Evolutionary conservation across 2,113 vertebrate species (phyloP).

Genomic region (Aphelocoma coerulescens): DNA sequence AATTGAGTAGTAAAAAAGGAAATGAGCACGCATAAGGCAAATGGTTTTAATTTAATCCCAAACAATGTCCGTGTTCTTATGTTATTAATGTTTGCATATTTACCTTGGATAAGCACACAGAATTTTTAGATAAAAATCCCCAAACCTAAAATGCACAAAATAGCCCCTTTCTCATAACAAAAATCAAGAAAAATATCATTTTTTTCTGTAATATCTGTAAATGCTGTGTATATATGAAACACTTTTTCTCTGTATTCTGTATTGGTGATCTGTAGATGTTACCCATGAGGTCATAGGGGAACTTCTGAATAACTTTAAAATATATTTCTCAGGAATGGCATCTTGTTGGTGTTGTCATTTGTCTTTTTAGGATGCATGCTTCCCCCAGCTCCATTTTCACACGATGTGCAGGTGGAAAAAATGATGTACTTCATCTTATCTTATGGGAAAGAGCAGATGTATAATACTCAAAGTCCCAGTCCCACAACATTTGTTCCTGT

Average conservation of each 20-base stretch:
- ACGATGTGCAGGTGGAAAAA: background rate
- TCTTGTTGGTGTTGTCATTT: background rate
- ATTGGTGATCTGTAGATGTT: background rate
- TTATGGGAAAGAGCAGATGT: background rate
- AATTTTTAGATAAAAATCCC: background rate
- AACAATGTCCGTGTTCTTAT: conserved; percentile 51
- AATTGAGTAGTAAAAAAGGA: conserved; percentile 77
- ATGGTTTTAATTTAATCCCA: conserved; percentile 74
- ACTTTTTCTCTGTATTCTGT: fast-evolving
- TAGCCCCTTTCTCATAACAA: background rate
- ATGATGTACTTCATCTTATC: background rate
- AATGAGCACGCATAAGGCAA: conserved; percentile 71
- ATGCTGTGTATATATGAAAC: background rate
- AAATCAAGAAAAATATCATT: background rate
- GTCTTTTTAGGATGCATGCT: background rate
- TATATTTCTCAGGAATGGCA: background rate
- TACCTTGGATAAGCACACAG: conserved; percentile 60
- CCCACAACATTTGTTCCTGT: background rate
- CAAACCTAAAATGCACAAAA: background rate
- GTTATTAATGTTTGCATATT: conserved; percentile 42
- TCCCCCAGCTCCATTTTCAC: background rate
- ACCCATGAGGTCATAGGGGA: background rate
- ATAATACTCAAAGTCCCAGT: background rate
- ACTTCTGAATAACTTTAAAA: background rate
- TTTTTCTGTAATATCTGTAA: background rate